Conservation (phyloP, 2,888 invertebrate genomes). For the Caenorhabditis imperialis region DNA sequence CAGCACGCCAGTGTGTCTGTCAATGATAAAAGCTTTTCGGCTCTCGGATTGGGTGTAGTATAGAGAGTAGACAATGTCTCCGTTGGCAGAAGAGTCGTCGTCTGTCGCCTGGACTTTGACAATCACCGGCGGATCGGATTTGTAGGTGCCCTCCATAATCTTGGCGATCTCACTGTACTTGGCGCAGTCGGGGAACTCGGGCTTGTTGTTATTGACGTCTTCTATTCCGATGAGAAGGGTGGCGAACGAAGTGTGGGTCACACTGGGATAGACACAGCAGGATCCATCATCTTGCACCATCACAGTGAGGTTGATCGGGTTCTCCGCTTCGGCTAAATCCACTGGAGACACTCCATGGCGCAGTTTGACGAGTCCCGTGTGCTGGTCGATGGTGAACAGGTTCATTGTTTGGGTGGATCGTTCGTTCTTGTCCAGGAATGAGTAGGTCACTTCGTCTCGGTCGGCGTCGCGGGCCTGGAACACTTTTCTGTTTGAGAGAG, state of each 20-base stretch:
- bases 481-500: too few relatives aligned
- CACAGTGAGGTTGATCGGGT: slow-evolving; percentile 85
- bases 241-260: slow-evolving; percentile 64
- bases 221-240: slow-evolving; percentile 78
- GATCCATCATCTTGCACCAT: slow-evolving; percentile 97
- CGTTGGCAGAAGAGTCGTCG: slow-evolving; percentile 78
- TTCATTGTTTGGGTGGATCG: slow-evolving; percentile 55
- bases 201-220: slow-evolving; percentile 80
- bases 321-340: slow-evolving; percentile 62
- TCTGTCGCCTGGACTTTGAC: slow-evolving; percentile 82
- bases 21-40: slow-evolving; percentile 68
- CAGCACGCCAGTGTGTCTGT: slow-evolving; percentile 78
- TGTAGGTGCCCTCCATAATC: slow-evolving; percentile 86
- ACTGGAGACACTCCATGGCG: slow-evolving; percentile 76
- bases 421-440: slow-evolving; percentile 62
- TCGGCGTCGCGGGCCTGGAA: slow-evolving; percentile 72
- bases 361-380: slow-evolving; percentile 78
- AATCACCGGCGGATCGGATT: slow-evolving; percentile 84
- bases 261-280: slow-evolving; percentile 83
- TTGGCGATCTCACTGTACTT: slow-evolving; percentile 84
- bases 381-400: slow-evolving; percentile 75
- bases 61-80: slow-evolving; percentile 75
- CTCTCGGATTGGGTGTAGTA: slow-evolving; percentile 75
- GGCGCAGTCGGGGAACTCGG: slow-evolving; percentile 84
- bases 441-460: slow-evolving; percentile 72